Base-by-base conservation (phyloP, 2,113 vertebrate species). In the Ochotona princeps region DNA sequence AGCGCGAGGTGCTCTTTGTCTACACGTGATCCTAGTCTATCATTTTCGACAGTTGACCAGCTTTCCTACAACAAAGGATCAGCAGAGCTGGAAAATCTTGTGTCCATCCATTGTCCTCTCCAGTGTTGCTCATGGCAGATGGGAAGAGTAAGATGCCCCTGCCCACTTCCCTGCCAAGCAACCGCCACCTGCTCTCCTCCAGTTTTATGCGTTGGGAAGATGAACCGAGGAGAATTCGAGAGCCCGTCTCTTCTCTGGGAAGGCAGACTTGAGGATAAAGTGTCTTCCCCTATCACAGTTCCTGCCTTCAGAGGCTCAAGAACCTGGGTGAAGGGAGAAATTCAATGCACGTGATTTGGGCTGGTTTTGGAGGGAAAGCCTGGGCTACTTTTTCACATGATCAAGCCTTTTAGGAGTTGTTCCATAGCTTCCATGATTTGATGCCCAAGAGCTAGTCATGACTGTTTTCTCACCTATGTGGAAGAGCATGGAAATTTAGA, bases 1-100 rank as follows among this genome's bases (percentile, higher is more conserved):
- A 74, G 85, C 49, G 85, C 54, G 54, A 81, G 73, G 74, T 95
- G 89, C 76, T 95, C 35, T 80, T 92, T 47, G 61, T 87, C 91
- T 94, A 70, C 80, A 79, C 60, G 95, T 94, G 73, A 57, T 94
- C 83, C 95, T 91, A 89, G 11, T 49, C 54, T 94, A 14, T 90
- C 60, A 76, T 79, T 44, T 95, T 92, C 10, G 5, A 91, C 74
- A 44, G 78, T 79, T 89, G 21, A 86, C 89, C 75, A 96, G 63
- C 69, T 91, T 87, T 23, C 86, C 76, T 92, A 87, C 70, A 82
- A 86, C 72, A 72, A 75, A 76, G 78, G 28, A 25, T 92, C 91
- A 89, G 76, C 67, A 94, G 73, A 95, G 54, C 35, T 88, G 78
- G 61, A n/a, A 69, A 83, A 57, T 83, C 72, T 74, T 63, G 17